Evolutionary conservation across 1,140 invertebrate species (phyloP), one percentile per base, ranked within the genome.

Genomic region (Oedothorax gibbosus): DNA sequence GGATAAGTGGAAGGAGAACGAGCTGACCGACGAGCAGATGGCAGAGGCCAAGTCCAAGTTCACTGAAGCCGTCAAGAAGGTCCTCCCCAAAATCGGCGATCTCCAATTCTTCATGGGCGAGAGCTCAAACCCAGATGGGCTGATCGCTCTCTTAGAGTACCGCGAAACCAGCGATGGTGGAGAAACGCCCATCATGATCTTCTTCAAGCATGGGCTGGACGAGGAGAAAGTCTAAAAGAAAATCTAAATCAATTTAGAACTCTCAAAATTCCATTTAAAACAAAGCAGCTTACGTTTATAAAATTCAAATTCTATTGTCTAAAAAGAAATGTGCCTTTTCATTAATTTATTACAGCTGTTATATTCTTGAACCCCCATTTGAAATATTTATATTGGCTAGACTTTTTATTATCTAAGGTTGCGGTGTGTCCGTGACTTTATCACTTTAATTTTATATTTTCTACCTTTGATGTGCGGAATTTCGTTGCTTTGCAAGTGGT

Each of bases 41-140:
- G 85, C 88, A 77, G 88, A 91, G 83, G 89, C 88, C 87, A 98
- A 98, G 90, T 95, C 93, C 14, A 98, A 98, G 89, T 95, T 97
- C 91, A 97, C 97, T 90, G 96, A 96, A 92, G 96, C 96, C 68
- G 97, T 98, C 94, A 98, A 98, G 89, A 96, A 98, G 87, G 94
- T 98, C 87, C 91, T 98, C 62, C 91, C 93, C 57, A 94, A 96
- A 90, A 97, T 98, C 92, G 82, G 81, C 18, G 97, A 98, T 80
- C 91, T 97, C 35, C 96, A 98, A 89, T 98, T 98, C 89, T 99
- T 97, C 91, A 97, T 96, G 85, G 93, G 92, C 54, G 96, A 98
- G 92, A 96, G 96, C 0, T 97, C 97, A 95, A 96, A 98, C 88
- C 93, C 94, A 85, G 97, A 98, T 87, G 97, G 96, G 85, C 94